Base-by-base conservation (phyloP, 2,797 vertebrate genomes). In the Urosaurus nigricauda region DNA sequence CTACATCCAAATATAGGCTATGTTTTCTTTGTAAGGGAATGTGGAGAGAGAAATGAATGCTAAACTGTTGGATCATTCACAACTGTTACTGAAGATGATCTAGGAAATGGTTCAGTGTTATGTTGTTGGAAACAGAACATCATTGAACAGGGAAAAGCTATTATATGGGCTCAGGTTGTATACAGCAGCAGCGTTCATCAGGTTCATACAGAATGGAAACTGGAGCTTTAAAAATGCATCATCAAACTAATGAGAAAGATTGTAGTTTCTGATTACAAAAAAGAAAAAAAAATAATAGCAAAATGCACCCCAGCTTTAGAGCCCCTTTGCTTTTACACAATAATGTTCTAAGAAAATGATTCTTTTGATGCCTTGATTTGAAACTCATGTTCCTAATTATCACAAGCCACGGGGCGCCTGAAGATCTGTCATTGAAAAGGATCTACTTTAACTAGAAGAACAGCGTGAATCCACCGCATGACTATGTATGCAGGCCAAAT, bases 361-460 rank as follows among this genome's bases (percentile, higher is more conserved):
- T 89, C 87, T 93, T 95, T 95, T 93, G 87, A 92, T 95, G 88
- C 56, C 89, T 91, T 94, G 91, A 88, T 93, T 90, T 93, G 90
- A 94, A 95, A 93, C 53, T 91, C 58, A 37, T 93, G 93, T 43
- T 94, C 75, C 88, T 94, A 26, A 78, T 93, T 85, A 93, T 68
- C 47, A 88, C 2, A 6, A 85, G 79, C 78, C 81, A 68, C 21
- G 47, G 90, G 53, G 53, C 82, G 32, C 87, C 14, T 14, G 85
- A 84, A 91, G 58, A 91, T 53, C 82, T 88, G 47, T 88, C 75
- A 84, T 37, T 91, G 89, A 58, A 80, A 91, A 87, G 53, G 51
- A 53, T 81, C 90, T 87, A 3, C 56, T 43, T 58, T 86, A 93
- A 84, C 58, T 92, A 37, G 56, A 80, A 68, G 92, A 92, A 81